These are phyloP conservation scores for Choloepus hoffmanni DNA, from an alignment of 2,113 vertebrate species.

Conservation along the genomic window DNA sequence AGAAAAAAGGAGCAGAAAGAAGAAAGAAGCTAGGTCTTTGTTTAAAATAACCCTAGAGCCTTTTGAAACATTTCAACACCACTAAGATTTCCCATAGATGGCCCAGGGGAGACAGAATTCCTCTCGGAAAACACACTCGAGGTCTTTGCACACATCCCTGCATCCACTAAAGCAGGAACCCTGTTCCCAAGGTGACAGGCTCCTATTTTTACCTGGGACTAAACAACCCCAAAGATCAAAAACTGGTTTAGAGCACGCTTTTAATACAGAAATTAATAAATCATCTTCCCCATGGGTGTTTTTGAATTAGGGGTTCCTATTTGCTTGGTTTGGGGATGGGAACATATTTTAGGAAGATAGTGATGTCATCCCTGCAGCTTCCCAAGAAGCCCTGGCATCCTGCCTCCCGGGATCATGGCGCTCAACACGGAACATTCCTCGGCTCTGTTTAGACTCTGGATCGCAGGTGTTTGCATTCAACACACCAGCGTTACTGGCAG, in stretches of 20 bases:
- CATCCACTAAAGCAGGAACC: background rate
- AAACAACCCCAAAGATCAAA: background rate
- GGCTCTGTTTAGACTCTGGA: background rate
- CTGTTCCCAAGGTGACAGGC: background rate
- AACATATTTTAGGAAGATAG: background rate
- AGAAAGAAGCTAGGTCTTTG: background rate
- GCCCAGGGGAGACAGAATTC: background rate
- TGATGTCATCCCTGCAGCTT: background rate
- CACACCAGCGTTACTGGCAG: accelerated
- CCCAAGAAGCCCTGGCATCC: background rate
- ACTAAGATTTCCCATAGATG: background rate
- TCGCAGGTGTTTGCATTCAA: accelerated
- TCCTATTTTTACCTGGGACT: background rate
- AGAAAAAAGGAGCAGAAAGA: background rate
- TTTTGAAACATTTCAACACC: background rate
- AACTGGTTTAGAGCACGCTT: background rate
- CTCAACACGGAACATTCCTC: accelerated
- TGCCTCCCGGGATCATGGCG: background rate
- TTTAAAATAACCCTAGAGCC: background rate
- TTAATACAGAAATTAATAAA: background rate
- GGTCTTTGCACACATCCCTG: background rate
- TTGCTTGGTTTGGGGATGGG: background rate
- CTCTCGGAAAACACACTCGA: background rate
- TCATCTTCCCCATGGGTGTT: background rate
- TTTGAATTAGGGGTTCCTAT: background rate